A percentile compares a stretch with the other conserved stretches of the same genome.
These are phyloP conservation scores for Drosophila bunnanda DNA, from an alignment of 2,888 invertebrate species.

Conservation along the genomic window DNA sequence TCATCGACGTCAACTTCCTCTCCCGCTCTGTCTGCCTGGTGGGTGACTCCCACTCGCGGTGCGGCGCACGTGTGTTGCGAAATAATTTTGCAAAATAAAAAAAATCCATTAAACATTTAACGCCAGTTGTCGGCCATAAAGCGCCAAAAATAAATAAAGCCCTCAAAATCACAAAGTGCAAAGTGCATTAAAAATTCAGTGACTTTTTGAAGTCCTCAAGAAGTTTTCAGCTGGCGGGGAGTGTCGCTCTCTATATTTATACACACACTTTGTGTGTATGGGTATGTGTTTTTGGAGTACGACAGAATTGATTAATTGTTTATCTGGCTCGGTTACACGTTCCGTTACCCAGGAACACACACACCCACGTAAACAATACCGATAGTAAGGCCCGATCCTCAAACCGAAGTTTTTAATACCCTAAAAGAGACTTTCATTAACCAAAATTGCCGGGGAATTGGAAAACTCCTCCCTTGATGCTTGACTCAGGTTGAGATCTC, in stretches of 20 bases:
- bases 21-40: constrained; percentile 1
- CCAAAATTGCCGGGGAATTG: no score
- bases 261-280: constrained; percentile 11
- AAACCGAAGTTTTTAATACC: constrained; percentile 2
- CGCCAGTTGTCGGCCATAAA: constrained; percentile 21
- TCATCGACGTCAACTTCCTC: constrained; percentile 16
- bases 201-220: constrained; percentile 20
- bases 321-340: constrained; percentile 39
- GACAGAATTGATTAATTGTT: constrained; percentile 38
- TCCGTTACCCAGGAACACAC: constrained; percentile 39
- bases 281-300: neutral
- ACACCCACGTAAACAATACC: neutral
- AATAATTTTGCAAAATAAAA: constrained; percentile 35
- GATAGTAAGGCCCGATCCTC: neutral
- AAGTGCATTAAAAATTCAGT: constrained; percentile 36
- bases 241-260: constrained; percentile 4
- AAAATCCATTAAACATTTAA: constrained; percentile 28
- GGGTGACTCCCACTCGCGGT: neutral
- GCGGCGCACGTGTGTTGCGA: constrained; percentile 36
- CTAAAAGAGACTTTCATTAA: neutral
- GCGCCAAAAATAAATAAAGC: constrained; percentile 26
- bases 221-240: constrained; percentile 1
- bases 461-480: neutral
- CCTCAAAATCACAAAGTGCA: constrained; percentile 24
- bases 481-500: neutral